A percentile compares a stretch with the other conserved stretches of the same genome.
Conservation (phyloP, 1,140 invertebrate species). For the Cyrtorhinus lividipennis region DNA sequence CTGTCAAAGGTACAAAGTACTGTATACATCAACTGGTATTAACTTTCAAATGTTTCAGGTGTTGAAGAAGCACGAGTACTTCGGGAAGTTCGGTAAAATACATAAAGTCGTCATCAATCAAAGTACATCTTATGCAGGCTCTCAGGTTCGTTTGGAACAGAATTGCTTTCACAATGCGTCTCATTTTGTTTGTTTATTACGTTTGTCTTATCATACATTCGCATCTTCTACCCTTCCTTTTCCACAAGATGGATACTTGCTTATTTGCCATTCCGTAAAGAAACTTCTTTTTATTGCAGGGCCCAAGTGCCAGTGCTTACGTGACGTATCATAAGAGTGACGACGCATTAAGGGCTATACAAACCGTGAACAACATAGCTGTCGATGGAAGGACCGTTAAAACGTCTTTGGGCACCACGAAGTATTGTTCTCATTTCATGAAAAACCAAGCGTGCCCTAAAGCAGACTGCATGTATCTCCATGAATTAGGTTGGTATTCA, state of each 20-base stretch:
- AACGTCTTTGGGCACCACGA: conserved; percentile 96
- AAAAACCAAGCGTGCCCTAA: conserved; percentile 95
- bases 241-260: too few species aligned
- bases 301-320: conserved; percentile 90
- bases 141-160: conserved; percentile 71
- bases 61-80: conserved; percentile 95
- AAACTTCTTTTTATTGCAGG: conserved; percentile 37
- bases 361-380: conserved; percentile 91
- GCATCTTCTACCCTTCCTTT: too few species aligned
- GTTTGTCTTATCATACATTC: too few species aligned
- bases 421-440: conserved; percentile 99
- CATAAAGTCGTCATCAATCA: conserved; percentile 99
- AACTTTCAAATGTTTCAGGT: conserved; percentile 37
- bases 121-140: conserved; percentile 88
- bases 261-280: too few species aligned
- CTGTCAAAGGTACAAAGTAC: not conserved
- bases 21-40: too few species aligned
- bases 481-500: conserved; percentile 76
- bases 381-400: conserved; percentile 92
- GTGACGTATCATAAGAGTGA: conserved; percentile 90
- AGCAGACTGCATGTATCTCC: conserved; percentile 98
- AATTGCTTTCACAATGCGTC: too few species aligned
- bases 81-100: conserved; percentile 99
- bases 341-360: conserved; percentile 90
- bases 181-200: too few species aligned